These are phyloP conservation scores for Isoperla grammatica DNA, from an alignment of 2,888 invertebrate species.

Conservation along the genomic window DNA sequence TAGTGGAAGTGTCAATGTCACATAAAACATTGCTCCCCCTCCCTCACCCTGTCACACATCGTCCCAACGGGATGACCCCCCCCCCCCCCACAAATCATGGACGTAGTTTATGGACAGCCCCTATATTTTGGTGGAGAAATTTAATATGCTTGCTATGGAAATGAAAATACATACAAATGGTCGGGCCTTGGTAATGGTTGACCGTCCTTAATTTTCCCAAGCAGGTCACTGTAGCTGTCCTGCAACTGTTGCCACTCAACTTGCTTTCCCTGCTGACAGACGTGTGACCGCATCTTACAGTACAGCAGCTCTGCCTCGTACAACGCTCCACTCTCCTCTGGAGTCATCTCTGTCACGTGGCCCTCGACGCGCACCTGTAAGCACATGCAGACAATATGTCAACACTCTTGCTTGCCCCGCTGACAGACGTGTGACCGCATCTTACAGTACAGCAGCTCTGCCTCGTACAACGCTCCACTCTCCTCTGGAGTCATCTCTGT, in stretches of 20 bases:
- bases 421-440: constrained; percentile 46
- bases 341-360: constrained; percentile 38
- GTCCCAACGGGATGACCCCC: too few relatives aligned
- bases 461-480: constrained; percentile 42
- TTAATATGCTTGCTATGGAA: too few relatives aligned
- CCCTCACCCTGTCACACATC: too few relatives aligned
- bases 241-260: constrained; percentile 45
- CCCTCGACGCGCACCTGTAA: constrained; percentile 47
- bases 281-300: constrained; percentile 45
- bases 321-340: constrained; percentile 39
- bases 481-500: constrained; percentile 39
- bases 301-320: constrained; percentile 46
- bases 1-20: too few relatives aligned
- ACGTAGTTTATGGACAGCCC: too few relatives aligned
- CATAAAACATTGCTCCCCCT: too few relatives aligned
- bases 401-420: not conserved
- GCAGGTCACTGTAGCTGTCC: constrained; percentile 42
- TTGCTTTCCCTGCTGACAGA: constrained; percentile 44
- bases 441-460: constrained; percentile 45
- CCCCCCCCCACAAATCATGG: too few relatives aligned
- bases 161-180: constrained; percentile 43
- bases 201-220: constrained; percentile 36
- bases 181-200: constrained; percentile 44
- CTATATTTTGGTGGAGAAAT: too few relatives aligned
- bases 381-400: not conserved